Evolutionary conservation across 2,797 vertebrate genomes (phyloP).

Genomic region (Oreochromis grahami): DNA sequence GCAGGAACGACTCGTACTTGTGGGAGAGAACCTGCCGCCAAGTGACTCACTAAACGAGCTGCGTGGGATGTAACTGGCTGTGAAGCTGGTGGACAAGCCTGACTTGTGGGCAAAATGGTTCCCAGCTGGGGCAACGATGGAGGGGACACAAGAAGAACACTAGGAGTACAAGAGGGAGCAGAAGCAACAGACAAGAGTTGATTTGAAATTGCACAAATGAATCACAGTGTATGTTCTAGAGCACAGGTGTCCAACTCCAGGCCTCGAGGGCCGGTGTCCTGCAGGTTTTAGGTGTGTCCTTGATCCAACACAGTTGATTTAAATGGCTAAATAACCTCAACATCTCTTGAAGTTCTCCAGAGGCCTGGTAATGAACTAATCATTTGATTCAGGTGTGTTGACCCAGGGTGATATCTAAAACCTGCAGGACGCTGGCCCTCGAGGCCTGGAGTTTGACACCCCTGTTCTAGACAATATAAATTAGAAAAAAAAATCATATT

Average conservation of each 20-base stretch:
- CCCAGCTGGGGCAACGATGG: conserved; percentile 92
- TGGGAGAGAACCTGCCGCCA: conserved; percentile 80
- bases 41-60: conserved; percentile 79
- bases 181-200: not conserved
- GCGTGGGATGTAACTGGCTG: conserved; percentile 75
- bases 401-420: no score
- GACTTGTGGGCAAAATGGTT: conserved; percentile 82
- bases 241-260: no score
- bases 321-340: no score
- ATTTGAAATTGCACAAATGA: not conserved
- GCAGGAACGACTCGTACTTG: conserved; percentile 92
- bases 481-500: not conserved
- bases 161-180: conserved; percentile 38
- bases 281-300: no score
- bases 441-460: no score
- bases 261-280: no score
- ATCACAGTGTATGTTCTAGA: not conserved
- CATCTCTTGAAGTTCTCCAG: no score
- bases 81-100: conserved; percentile 68
- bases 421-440: no score
- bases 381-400: no score
- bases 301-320: no score
- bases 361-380: no score
- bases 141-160: conserved; percentile 91
- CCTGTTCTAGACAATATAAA: not conserved